Evolutionary conservation across 1,140 invertebrate genomes (phyloP), one percentile per base, ranked within the genome.

Genomic region (Dendroctonus ponderosae): DNA sequence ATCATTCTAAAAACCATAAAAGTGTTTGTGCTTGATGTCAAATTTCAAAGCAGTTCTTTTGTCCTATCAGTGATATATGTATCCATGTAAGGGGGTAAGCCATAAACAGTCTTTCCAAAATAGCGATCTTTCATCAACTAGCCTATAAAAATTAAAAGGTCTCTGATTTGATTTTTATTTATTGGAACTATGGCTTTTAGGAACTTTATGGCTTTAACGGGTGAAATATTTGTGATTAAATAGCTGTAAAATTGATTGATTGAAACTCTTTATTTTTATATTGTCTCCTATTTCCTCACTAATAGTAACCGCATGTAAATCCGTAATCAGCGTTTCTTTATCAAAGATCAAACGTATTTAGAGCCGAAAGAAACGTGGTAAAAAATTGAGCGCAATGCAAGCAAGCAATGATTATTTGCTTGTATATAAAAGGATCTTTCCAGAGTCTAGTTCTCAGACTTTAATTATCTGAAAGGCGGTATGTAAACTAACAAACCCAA

Each of bases 81-180:
- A 11, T 41, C 58, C 9, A 49, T 50, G 7, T 39, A 14, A 42
- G 57, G 40, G 54, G 54, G 42, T 49, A 60, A n/a, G 15, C 57
- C 12, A 60, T 60, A 60, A 60, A 60, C 44, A 46, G 6, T 46
- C 11, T 11, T n/a, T 41, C 9, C n/a, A 41, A 39, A 57, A 41
- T 41, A 42, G 54, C n/a, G 40, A 37, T 49, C 58, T 50, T 7
- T 61, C 58, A 44, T 61, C 42, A 61, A 59, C 7, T 38, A 11
- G 40, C 37, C 58, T 51, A 51, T 61, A 61, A 61, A 61, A 61
- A 61, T 61, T 61, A 37, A 61, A 61, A 61, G 44, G 46, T 46
- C 58, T 38, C 38, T 50, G 58, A 49, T 50, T 61, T 50, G 12
- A 43, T 61, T 51, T 61, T 48, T 61, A 48, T 61, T 44, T 59